Conservation (phyloP, 2,113 vertebrate genomes). For the Eupsittula cactorum region DNA sequence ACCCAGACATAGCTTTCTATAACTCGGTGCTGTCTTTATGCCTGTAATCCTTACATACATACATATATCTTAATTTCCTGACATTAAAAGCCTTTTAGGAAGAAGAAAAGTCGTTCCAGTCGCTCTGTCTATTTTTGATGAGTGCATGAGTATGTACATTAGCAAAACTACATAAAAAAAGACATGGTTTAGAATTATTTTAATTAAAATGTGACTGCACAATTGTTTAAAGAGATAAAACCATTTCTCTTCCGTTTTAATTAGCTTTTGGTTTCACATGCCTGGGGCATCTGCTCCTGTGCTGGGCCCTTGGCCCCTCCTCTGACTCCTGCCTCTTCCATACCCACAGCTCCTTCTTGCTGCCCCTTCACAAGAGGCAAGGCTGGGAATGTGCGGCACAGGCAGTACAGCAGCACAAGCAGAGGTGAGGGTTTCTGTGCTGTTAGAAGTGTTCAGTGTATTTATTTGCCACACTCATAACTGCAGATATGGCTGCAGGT, state of each 20-base stretch:
- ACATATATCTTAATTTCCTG: slow-evolving; percentile 21
- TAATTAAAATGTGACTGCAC: slow-evolving; percentile 37
- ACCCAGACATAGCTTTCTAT: not conserved
- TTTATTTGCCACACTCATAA: not conserved
- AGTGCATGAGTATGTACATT: not conserved
- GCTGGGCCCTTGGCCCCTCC: not conserved
- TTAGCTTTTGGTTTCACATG: not conserved
- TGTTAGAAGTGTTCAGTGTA: not conserved
- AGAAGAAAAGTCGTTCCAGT: not conserved
- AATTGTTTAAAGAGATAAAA: slow-evolving; percentile 60
- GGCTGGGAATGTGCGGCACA: not conserved
- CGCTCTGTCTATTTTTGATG: slow-evolving; percentile 23
- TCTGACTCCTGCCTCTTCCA: not conserved
- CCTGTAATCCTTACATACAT: not conserved
- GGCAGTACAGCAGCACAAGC: not conserved
- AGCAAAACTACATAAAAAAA: not conserved
- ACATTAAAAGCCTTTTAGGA: slow-evolving; percentile 34
- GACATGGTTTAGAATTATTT: not conserved
- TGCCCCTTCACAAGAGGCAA: not conserved
- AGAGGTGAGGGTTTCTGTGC: not conserved
- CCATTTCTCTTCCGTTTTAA: slow-evolving; percentile 38
- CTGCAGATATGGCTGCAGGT: not conserved
- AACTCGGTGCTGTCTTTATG: not conserved
- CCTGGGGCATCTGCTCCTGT: not conserved
- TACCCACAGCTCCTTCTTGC: not conserved